Conservation (phyloP, 2,888 invertebrate genomes). For the Drosophila pseudotalamancana region DNA sequence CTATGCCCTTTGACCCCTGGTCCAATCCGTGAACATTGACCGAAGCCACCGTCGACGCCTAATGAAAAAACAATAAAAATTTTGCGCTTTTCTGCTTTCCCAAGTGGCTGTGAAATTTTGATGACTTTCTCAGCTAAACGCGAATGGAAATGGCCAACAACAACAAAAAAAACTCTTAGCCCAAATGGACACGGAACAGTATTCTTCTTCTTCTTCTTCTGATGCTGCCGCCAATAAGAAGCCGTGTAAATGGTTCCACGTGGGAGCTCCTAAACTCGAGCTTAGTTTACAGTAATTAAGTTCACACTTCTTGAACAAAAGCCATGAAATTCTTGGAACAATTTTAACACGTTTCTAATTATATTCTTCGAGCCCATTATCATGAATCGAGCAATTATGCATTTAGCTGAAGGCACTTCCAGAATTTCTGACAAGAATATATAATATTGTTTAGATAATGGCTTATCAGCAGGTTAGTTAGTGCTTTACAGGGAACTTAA, state of each 20-base stretch:
- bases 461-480: too few species aligned
- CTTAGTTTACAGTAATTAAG: conserved; percentile 55
- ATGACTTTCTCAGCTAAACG: conserved; percentile 69
- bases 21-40: conserved; percentile 40
- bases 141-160: conserved; percentile 52
- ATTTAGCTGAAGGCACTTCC: conserved; percentile 28
- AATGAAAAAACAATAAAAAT: conserved; percentile 79
- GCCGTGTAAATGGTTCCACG: conserved; percentile 18
- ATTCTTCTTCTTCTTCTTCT: neutral
- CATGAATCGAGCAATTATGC: conserved; percentile 39
- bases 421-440: conserved; percentile 2
- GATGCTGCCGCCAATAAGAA: conserved; percentile 9
- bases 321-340: conserved; percentile 23
- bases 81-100: conserved; percentile 77
- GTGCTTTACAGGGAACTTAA: too few species aligned
- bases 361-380: conserved; percentile 16
- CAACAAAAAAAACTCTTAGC: conserved; percentile 40
- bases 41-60: conserved; percentile 41
- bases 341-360: conserved; percentile 27
- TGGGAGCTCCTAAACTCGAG: conserved; percentile 13
- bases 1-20: conserved; percentile 24
- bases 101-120: conserved; percentile 78
- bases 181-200: conserved; percentile 52
- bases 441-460: conserved; percentile 3
- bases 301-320: conserved; percentile 41